These are phyloP conservation scores for Minunthozetes semirufus DNA, from an alignment of 2,888 invertebrate genomes.

Conservation along the genomic window DNA sequence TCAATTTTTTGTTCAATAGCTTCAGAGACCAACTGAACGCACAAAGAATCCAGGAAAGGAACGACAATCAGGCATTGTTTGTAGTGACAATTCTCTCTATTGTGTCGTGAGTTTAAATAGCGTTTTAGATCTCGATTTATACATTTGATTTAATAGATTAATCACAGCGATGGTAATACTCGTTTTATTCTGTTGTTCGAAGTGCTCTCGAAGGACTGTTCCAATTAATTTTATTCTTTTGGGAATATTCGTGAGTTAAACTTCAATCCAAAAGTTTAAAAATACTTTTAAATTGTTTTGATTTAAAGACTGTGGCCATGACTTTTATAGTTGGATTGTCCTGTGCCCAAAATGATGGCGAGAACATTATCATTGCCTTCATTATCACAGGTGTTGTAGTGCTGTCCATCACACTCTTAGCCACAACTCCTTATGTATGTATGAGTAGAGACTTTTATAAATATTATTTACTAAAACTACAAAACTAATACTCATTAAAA, in stretches of 20 bases:
- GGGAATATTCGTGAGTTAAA: background rate
- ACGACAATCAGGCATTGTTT: background rate
- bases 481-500: background rate
- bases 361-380: background rate
- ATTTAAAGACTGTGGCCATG: background rate
- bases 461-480: too few species aligned
- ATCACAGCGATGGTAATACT: background rate
- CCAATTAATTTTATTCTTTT: background rate
- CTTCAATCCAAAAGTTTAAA: background rate
- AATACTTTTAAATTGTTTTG: background rate
- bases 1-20: background rate
- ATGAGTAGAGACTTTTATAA: too few species aligned
- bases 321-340: background rate
- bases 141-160: background rate
- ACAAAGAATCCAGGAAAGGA: background rate
- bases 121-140: background rate
- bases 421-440: background rate
- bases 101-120: background rate
- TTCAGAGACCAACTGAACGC: background rate
- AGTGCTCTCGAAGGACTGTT: background rate
- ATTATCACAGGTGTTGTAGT: background rate
- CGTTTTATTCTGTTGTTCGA: background rate
- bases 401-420: background rate
- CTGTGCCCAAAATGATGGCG: background rate
- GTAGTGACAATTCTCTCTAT: background rate